Base-by-base conservation (phyloP, 2,113 vertebrate genomes). In the Melospiza melodia region DNA sequence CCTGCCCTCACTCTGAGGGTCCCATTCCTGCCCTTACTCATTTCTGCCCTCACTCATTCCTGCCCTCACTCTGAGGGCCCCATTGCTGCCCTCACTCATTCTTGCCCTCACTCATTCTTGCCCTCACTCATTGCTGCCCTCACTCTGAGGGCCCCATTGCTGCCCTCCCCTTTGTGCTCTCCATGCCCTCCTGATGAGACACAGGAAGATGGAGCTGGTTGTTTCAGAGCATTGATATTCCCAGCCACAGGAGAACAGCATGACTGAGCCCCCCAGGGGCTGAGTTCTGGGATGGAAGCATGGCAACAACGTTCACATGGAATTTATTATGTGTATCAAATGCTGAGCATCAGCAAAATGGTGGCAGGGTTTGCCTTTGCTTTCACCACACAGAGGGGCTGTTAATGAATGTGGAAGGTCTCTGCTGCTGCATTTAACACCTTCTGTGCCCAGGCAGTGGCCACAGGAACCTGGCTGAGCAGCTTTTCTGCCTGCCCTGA, bases 251-350 rank as follows among this genome's bases (percentile, higher is more conserved):
- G 68, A 80, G 90, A 94, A 10, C 86, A 72, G 94, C 68, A 1
- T 11, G 92, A 78, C 8, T 58, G 92, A 89, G 76, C 49, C 93
- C 93, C 95, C 0, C 49, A 54, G 92, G 92, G 90, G 80, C 90
- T 92, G 83, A 79, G 15, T 61, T 46, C 86, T 51, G 77, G 84
- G 77, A 87, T 62, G 80, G 92, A 93, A 66, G 88, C 88, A 33
- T 15, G 73, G 92, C 92, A 87, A 73, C 76, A 9, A 55, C 0
- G 1, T n/a, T 90, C 95, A 78, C 73, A 0, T 82, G 48, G 78
- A 82, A 94, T 97, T 95, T 94, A 92, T 90, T 72, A 51, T 91
- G 85, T 84, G 80, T 55, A 37, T 69, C 86, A 96, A 96, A 96
- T 48, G 76, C 90, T 92, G 35, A 58, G 69, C 92, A 91, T 95